Evolutionary conservation across 2,888 invertebrate genomes (phyloP), one percentile per base, ranked within the genome.

Genomic region (Hypomecis punctinalis): DNA sequence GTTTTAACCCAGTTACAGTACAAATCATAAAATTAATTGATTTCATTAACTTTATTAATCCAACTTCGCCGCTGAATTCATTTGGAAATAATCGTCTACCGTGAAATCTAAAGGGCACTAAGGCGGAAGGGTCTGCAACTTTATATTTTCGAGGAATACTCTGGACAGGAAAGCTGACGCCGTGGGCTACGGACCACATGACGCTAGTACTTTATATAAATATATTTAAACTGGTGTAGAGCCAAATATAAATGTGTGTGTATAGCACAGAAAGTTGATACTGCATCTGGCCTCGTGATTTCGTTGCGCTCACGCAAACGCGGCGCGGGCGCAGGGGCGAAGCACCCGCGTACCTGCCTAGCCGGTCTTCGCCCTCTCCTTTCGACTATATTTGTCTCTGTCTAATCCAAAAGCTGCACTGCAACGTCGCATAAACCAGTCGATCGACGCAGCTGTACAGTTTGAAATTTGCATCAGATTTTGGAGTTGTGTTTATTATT

Each of bases 241-340:
- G 23, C 3, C 3, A 23, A 23, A 23, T 23, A 23, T 23, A 23
- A 2, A 23, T 23, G 23, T 23, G 23, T 23, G 23, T 23, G 23
- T 23, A 23, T 11, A 37, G 45, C 52, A 48, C 47, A 64, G 45
- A 54, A 43, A 66, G 55, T 58, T 11, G 36, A 57, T 51, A 47
- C 39, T 58, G 82, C 85, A 85, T 84, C 83, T 83, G 83, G 83
- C 79, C 76, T 79, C 77, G 80, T 83, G 86, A 84, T 85, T 85
- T 83, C 70, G 78, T 74, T 80, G 80, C 78, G 80, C 77, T 74
- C 78, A 76, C 75, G 63, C 62, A 57, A 53, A 35, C 56, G 40
- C 35, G 45, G 49, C 40, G 49, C 47, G 39, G 33, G 46, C 49
- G 54, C 11, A 71, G 67, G 75, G 73, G 73, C 75, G 78, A 71